A percentile compares a stretch with the other conserved stretches of the same genome.
Evolutionary conservation across 2,888 invertebrate genomes (phyloP).

Genomic region (Erpobdella octoculata): DNA sequence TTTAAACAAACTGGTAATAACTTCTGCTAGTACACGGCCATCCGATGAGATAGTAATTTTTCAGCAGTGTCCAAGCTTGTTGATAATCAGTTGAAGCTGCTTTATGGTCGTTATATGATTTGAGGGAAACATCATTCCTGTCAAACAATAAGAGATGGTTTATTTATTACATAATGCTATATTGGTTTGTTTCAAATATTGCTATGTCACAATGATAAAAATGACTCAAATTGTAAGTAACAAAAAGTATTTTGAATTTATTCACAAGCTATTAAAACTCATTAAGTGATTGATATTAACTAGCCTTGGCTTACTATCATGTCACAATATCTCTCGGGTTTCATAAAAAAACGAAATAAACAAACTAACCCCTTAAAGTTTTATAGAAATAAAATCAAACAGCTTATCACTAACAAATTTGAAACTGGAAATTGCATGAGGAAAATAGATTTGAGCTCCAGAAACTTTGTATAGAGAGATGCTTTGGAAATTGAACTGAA

Average conservation of each 20-base stretch:
- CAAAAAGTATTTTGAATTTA: no score
- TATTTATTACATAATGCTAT: no score
- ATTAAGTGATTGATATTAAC: no score
- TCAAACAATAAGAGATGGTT: neutral
- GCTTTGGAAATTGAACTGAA: neutral
- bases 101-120: neutral
- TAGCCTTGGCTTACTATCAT: no score
- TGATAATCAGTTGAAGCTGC: conserved; percentile 14
- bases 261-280: no score
- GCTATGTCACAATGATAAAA: no score
- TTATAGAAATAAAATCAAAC: neutral
- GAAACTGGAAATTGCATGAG: neutral
- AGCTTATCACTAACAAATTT: neutral
- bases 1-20: neutral
- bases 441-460: neutral
- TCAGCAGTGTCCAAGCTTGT: conserved; percentile 4
- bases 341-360: no score
- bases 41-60: neutral
- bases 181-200: no score
- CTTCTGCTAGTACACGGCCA: neutral
- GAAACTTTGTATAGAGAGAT: conserved; percentile 1
- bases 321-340: no score
- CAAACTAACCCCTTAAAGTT: neutral
- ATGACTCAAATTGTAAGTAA: no score
- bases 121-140: neutral